Evolutionary conservation across 2,797 vertebrate genomes (phyloP).

Genomic region (Tokudaia muenninki): DNA sequence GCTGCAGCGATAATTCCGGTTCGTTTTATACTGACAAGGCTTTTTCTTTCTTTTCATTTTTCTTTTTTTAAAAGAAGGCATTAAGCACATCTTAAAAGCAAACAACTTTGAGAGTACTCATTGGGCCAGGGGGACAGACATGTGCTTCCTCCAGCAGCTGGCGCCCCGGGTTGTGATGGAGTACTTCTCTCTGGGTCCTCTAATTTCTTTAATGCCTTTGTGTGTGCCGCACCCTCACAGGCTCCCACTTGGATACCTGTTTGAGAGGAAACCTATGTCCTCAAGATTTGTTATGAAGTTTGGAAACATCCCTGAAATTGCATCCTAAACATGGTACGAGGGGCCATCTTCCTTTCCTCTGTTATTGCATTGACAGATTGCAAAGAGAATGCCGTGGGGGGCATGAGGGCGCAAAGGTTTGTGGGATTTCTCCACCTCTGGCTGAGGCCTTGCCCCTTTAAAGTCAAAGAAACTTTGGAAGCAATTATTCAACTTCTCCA

Average conservation of each 20-base stretch:
- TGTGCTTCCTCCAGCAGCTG: neutral
- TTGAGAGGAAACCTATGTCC: neutral
- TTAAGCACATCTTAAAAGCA: conserved; percentile 66
- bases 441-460: neutral
- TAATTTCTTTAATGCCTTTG: neutral
- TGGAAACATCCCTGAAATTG: neutral
- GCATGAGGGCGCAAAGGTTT: neutral
- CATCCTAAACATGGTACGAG: neutral
- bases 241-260: neutral
- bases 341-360: accelerated
- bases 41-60: conserved; percentile 6
- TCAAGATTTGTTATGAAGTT: neutral
- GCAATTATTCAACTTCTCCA: neutral
- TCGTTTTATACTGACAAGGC: conserved; percentile 70
- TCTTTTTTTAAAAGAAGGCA: conserved; percentile 64
- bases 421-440: neutral
- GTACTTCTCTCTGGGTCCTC: neutral
- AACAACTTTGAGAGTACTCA: conserved; percentile 69
- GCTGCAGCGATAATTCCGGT: conserved; percentile 71
- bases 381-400: neutral
- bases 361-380: neutral
- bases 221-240: neutral
- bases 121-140: neutral
- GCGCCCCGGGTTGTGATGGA: neutral
- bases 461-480: neutral